These are phyloP conservation scores for Phenganax subtilis DNA, from an alignment of 92 coral and sea anemone species.

Conservation along the genomic window DNA sequence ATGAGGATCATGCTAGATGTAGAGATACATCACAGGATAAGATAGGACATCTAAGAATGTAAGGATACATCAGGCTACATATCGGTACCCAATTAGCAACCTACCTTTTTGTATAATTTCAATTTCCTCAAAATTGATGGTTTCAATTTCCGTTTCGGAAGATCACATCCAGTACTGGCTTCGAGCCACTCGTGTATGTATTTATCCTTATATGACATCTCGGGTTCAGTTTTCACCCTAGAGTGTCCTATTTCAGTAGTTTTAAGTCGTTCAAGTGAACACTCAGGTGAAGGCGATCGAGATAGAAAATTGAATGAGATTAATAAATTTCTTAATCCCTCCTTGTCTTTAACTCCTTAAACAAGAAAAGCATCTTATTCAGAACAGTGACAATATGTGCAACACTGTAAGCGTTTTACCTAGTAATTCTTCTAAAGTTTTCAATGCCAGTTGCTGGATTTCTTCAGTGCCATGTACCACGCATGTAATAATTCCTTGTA, in stretches of 20 bases:
- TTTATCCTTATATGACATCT: not conserved
- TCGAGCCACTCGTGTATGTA: constrained; percentile 3
- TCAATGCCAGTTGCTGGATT: constrained; percentile 12
- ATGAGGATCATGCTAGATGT: constrained; percentile 18
- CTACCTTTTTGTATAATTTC: not conserved
- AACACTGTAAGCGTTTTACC: not conserved
- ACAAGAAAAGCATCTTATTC: not conserved
- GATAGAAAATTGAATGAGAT: not conserved
- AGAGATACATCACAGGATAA: not conserved
- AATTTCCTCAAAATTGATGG: constrained; percentile 3
- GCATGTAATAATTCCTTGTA: constrained; percentile 18
- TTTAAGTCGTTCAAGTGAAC: not conserved
- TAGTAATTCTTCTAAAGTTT: constrained; percentile 14
- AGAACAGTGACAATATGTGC: not conserved
- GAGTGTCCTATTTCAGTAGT: not conserved
- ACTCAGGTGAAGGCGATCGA: not conserved
- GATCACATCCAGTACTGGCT: too few species aligned
- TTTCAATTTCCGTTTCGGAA: not conserved
- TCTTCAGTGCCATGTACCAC: not conserved
- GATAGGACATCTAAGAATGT: not conserved
- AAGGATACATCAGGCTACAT: not conserved
- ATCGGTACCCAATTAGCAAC: not conserved
- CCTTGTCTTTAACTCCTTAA: constrained; percentile 32
- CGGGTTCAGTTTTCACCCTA: not conserved
- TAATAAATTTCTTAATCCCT: constrained; percentile 14